A percentile compares a stretch with the other conserved stretches of the same genome.
Conservation (phyloP, 2,797 vertebrate species). For the Poecile montanus region DNA sequence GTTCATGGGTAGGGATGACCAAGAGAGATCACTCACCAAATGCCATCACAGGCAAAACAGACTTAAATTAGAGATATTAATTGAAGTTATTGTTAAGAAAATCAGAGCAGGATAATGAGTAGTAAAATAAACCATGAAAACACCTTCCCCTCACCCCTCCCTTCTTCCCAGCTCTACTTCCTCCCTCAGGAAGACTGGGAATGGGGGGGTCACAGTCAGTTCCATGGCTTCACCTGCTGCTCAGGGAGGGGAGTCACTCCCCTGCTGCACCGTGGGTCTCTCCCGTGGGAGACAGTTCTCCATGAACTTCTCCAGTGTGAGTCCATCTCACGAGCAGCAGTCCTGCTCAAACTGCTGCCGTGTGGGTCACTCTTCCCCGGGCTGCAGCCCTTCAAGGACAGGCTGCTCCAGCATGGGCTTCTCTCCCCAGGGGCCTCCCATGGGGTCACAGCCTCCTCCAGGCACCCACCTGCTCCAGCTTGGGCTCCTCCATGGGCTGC, state of each 20-base stretch:
- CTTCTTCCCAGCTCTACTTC: neutral
- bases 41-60: neutral
- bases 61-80: neutral
- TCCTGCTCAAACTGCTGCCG: neutral
- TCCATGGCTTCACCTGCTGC: accelerated
- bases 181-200: neutral
- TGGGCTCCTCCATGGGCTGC: neutral
- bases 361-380: neutral
- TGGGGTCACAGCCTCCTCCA: too few species aligned
- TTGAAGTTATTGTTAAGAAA: neutral
- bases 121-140: neutral
- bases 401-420: neutral
- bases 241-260: neutral
- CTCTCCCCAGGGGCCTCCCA: neutral
- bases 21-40: neutral
- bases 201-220: neutral
- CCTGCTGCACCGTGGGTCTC: neutral
- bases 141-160: neutral
- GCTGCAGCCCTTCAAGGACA: neutral
- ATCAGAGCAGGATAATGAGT: neutral
- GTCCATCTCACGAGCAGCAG: neutral
- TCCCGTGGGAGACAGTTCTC: neutral
- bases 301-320: neutral
- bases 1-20: neutral
- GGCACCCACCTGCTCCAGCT: neutral